phyloP scores from a whole-genome alignment of 92 coral and sea anemone genomes.

The Palythoa heliodiscus region DNA sequence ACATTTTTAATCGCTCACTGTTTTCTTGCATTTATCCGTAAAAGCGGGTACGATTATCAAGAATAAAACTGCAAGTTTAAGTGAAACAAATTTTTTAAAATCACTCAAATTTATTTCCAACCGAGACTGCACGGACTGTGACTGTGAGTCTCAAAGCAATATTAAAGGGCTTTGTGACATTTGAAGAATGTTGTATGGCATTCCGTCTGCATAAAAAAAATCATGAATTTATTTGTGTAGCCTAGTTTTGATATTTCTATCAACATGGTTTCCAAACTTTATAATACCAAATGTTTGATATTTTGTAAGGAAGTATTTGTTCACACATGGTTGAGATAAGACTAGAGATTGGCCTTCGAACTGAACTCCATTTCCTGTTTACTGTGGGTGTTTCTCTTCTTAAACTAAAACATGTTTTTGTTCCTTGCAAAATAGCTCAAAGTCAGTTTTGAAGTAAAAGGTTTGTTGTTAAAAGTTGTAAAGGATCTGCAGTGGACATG shows the following conservation, averaged over 20 bases:
- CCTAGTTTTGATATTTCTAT: not conserved
- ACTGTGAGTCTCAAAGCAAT: not conserved
- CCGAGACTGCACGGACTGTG: no score
- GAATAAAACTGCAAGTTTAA: no score
- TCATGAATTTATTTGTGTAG: not conserved
- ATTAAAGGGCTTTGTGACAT: not conserved
- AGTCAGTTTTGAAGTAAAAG: not conserved
- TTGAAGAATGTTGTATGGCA: not conserved
- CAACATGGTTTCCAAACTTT: not conserved
- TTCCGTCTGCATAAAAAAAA: not conserved
- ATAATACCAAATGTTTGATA: no score
- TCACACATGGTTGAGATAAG: not conserved
- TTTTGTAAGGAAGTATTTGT: not conserved
- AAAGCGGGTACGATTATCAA: not conserved
- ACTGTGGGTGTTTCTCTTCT: not conserved
- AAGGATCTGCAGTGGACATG: not conserved
- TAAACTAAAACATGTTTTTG: not conserved
- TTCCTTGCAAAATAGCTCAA: not conserved
- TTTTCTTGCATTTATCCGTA: not conserved
- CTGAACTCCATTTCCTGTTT: conserved; percentile 21
- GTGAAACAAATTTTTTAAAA: no score
- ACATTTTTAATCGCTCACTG: not conserved
- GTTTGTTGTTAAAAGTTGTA: not conserved
- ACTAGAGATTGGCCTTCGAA: not conserved
- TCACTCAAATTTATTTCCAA: no score